Percentiles rank a stretch among this genome's conserved stretches.
These are phyloP conservation scores for Turdus rufiventris DNA, from an alignment of 2,113 vertebrate species.

Conservation along the genomic window DNA sequence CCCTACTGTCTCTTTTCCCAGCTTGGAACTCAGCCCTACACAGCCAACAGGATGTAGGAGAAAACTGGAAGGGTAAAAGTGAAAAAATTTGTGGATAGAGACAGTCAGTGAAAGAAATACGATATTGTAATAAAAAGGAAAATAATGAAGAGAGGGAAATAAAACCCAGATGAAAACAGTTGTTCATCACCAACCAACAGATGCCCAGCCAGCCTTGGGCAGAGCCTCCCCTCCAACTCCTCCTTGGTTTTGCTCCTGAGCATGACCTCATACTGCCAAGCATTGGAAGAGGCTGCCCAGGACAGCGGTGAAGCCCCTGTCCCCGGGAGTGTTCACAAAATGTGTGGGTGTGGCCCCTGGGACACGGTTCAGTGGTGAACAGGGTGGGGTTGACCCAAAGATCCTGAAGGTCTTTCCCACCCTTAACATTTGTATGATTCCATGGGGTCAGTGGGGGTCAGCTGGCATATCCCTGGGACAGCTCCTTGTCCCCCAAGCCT, in stretches of 20 bases:
- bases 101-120: background rate
- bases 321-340: background rate
- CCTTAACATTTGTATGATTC: background rate
- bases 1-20: background rate
- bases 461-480: background rate
- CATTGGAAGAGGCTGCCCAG: background rate
- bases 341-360: background rate
- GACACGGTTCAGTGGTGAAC: background rate
- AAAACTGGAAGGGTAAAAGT: background rate
- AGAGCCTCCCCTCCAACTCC: background rate
- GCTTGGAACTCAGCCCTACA: background rate
- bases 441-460: background rate
- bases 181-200: background rate
- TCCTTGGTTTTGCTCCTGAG: background rate
- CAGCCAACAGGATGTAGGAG: background rate
- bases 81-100: background rate
- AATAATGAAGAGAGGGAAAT: background rate
- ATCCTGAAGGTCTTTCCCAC: background rate
- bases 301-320: background rate
- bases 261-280: background rate
- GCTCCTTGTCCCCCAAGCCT: background rate
- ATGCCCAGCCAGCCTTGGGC: background rate
- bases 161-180: background rate
- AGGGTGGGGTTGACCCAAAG: background rate
- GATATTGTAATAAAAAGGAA: background rate